phyloP scores from a whole-genome alignment of 2,797 vertebrate genomes.

The Oreonectes daqikongensis region DNA sequence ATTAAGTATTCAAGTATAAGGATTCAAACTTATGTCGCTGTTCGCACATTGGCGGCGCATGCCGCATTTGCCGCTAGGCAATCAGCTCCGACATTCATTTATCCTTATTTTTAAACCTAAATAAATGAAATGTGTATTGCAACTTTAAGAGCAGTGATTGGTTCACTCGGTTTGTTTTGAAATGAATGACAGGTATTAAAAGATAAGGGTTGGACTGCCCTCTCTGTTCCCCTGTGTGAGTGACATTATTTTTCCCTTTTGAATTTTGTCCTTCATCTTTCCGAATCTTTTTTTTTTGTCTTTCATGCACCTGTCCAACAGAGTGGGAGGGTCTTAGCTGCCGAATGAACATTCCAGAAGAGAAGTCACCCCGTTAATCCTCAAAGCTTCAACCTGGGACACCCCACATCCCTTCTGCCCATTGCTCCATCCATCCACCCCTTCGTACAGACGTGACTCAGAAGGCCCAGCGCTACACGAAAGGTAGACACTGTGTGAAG shows the following conservation, averaged over 20 bases:
- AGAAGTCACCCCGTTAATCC: constrained; percentile 53
- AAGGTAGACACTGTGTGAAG: constrained; percentile 48
- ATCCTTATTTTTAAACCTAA: no score
- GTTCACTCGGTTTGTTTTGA: constrained; percentile 24
- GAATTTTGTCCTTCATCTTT: constrained; percentile 16
- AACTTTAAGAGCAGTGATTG: constrained; percentile 2
- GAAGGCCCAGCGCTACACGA: constrained; percentile 25
- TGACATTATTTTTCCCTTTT: constrained; percentile 30
- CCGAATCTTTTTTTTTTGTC: neutral
- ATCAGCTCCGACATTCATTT: no score
- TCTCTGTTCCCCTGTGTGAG: neutral
- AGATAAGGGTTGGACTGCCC: neutral
- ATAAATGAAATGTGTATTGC: no score
- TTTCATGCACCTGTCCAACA: constrained; percentile 43
- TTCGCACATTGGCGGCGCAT: no score
- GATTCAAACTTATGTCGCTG: no score
- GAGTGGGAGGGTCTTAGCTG: constrained; percentile 35
- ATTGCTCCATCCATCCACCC: constrained; percentile 48
- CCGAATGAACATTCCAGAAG: constrained; percentile 46
- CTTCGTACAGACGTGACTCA: constrained; percentile 29
- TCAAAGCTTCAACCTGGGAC: constrained; percentile 31
- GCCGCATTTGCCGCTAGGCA: no score
- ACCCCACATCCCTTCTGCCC: constrained; percentile 38
- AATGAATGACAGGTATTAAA: constrained; percentile 17
- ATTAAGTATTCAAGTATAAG: no score